Base-by-base conservation (phyloP, 2,113 vertebrate species). In the Copsychus sechellarum region DNA sequence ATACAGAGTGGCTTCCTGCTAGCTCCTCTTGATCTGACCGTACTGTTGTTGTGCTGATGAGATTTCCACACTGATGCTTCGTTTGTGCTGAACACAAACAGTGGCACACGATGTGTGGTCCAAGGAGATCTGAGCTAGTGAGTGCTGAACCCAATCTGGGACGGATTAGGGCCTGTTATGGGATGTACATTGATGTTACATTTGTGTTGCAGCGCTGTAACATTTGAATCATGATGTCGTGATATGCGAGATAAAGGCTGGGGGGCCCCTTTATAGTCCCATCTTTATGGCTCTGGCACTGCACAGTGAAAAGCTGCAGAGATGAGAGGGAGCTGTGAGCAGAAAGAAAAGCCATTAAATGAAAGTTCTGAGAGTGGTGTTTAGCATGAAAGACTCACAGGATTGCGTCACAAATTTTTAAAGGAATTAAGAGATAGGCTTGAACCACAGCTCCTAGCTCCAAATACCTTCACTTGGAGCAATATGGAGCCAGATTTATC, bases 121-220 rank as follows among this genome's bases (percentile, higher is more conserved):
- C 92, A 36, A 79, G 73, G 66, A 96, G 94, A 97, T 96, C 96
- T 95, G 91, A 96, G 90, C 77, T 89, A 96, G 73, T 67, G 92
- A 97, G 83, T 92, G 31, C 66, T 95, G 92, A 93, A 94, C 66
- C 70, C 72, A 92, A 94, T 97, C 96, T 97, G 96, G 92, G 90
- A 96, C 0, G 28, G 86, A 97, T 97, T 97, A 97, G 77, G 72
- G 92, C 73, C 92, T 93, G 92, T 96, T 96, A 86, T 86, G 91
- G 94, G 92, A 90, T 94, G 95, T 95, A 97, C 95, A 96, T 95
- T 97, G 95, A 97, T 95, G 96, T 97, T 96, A 91, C 93, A 96
- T 97, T 97, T 97, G 96, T 96, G 94, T 97, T 89, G 85, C 92
- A 95, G 92, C 0, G 48, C 95, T 94, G 87, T 96, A 90, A 93